phyloP scores from a whole-genome alignment of 2,797 vertebrate genomes.

The Ceryle rudis region DNA sequence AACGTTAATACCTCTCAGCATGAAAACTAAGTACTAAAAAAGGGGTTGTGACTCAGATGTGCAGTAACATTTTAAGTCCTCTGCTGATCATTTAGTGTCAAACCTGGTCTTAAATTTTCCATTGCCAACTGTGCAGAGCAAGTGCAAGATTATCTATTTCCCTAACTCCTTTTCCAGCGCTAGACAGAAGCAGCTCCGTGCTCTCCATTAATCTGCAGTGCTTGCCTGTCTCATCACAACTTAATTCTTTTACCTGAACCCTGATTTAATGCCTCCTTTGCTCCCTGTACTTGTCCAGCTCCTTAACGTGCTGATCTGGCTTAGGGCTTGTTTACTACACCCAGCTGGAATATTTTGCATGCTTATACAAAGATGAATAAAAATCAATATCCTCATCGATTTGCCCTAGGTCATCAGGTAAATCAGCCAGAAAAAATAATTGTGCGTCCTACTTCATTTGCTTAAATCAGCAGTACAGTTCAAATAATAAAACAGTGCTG shows the following conservation, averaged over 20 bases:
- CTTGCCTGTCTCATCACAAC: not conserved
- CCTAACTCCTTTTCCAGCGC: not conserved
- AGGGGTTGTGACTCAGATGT: not conserved
- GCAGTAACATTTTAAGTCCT: not conserved
- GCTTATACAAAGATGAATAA: not conserved
- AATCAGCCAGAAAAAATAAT: not conserved
- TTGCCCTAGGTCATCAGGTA: not conserved
- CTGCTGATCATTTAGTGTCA: slow-evolving; percentile 2
- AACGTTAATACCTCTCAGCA: not conserved
- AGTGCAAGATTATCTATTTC: not conserved
- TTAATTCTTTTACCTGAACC: not conserved
- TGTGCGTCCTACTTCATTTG: not conserved
- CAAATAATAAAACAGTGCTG: not conserved
- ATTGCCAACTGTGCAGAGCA: not conserved
- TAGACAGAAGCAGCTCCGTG: not conserved
- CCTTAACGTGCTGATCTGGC: not conserved
- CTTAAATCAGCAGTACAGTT: not conserved
- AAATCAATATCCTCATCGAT: not conserved
- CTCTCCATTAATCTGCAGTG: not conserved
- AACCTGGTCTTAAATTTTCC: not conserved
- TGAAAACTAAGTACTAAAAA: not conserved
- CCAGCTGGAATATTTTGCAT: not conserved
- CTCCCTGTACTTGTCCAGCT: not conserved
- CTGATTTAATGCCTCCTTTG: not conserved
- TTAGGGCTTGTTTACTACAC: not conserved